Conservation (phyloP, 2,113 vertebrate species). For the Saimiri boliviensis region DNA sequence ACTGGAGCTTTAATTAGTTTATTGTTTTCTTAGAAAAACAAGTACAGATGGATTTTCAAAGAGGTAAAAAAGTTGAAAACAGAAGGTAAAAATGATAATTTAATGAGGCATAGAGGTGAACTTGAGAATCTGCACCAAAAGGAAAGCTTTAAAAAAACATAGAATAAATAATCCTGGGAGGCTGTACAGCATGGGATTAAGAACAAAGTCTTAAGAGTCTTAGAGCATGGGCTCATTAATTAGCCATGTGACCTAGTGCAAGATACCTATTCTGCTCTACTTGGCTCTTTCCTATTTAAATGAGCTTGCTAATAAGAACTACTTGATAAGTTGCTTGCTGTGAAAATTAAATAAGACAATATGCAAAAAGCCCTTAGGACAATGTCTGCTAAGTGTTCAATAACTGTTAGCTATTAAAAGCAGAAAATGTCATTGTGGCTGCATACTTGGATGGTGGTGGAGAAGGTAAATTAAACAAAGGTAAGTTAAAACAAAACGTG, state of each 20-base stretch:
- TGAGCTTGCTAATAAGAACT: background rate
- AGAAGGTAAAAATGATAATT: conserved; percentile 24
- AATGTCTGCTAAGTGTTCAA: background rate
- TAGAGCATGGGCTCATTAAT: background rate
- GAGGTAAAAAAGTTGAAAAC: background rate
- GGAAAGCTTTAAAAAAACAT: background rate
- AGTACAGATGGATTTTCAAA: background rate
- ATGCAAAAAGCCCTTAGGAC: background rate
- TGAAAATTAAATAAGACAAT: conserved; percentile 30
- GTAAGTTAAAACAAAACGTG: conserved; percentile 16
- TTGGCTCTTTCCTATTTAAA: conserved; percentile 1
- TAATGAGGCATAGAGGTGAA: background rate
- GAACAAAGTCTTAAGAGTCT: background rate
- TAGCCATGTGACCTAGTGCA: background rate
- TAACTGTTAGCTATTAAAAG: background rate
- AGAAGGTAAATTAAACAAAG: conserved; percentile 8
- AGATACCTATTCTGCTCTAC: background rate
- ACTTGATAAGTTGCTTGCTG: background rate
- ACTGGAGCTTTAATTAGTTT: background rate
- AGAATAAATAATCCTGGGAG: background rate
- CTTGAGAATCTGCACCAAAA: background rate
- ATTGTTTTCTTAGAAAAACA: background rate
- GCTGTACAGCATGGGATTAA: background rate
- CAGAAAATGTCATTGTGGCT: conserved; percentile 27
- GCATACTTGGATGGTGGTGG: background rate